These are phyloP conservation scores for Sminthurides bifidus DNA, from an alignment of 1,140 invertebrate species.

Conservation along the genomic window DNA sequence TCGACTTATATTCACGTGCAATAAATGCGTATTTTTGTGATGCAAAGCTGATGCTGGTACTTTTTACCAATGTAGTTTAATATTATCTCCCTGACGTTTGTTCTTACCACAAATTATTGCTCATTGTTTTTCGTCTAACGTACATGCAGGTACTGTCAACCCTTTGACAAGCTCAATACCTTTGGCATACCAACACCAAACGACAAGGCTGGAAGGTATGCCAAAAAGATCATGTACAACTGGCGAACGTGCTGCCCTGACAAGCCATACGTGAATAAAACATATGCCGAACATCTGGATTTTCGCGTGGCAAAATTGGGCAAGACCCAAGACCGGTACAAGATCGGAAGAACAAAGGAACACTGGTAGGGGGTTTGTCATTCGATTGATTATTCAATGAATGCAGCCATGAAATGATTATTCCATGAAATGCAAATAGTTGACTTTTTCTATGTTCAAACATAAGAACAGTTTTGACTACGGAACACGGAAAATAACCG, in stretches of 20 bases:
- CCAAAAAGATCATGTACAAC: slow-evolving; percentile 16
- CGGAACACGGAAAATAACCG: slow-evolving; percentile 12
- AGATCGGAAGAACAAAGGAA: neutral
- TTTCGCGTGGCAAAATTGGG: slow-evolving; percentile 24
- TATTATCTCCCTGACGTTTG: too few relatives aligned
- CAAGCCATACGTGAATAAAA: slow-evolving; percentile 17
- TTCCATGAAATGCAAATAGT: neutral
- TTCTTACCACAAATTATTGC: too few relatives aligned
- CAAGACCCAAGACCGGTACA: slow-evolving; percentile 7
- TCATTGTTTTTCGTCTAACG: too few relatives aligned
- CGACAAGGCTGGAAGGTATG: slow-evolving; percentile 20
- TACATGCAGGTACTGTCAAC: neutral
- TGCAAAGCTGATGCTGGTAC: neutral
- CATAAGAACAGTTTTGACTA: slow-evolving; percentile 17
- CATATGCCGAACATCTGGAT: slow-evolving; percentile 28
- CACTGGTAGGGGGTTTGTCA: neutral
- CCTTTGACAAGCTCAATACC: slow-evolving; percentile 1
- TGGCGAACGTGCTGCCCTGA: slow-evolving; percentile 22
- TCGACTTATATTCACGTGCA: too few relatives aligned
- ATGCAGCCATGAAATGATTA: neutral
- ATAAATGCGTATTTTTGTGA: neutral
- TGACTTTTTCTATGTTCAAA: neutral
- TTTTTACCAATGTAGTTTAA: neutral
- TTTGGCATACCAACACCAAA: slow-evolving; percentile 25
- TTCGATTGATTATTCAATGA: neutral